These are phyloP conservation scores for Cacoxenus indagator DNA, from an alignment of 2,888 invertebrate species.

Conservation along the genomic window DNA sequence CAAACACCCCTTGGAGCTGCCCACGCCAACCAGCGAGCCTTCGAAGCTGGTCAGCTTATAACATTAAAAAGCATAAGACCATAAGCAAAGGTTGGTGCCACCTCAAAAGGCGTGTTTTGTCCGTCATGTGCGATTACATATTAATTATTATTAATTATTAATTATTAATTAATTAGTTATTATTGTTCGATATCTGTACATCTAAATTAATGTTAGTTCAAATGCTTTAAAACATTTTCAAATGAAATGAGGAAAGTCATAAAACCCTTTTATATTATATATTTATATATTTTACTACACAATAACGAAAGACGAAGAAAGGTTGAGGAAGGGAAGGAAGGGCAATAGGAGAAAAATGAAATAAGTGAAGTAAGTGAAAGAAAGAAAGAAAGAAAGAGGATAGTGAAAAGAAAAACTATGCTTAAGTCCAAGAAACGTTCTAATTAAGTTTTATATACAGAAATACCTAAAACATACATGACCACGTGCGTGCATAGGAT, in stretches of 20 bases:
- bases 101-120: slow-evolving; percentile 1
- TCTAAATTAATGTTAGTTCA: slow-evolving; percentile 17
- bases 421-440: slow-evolving; percentile 10
- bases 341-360: too few relatives aligned
- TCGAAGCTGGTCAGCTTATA: slow-evolving; percentile 89
- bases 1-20: slow-evolving; percentile 79
- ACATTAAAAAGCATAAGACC: slow-evolving; percentile 64
- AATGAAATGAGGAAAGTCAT: slow-evolving; percentile 17
- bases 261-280: slow-evolving; percentile 14
- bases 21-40: slow-evolving; percentile 80
- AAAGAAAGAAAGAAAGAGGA: background rate
- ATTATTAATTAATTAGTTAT: slow-evolving; percentile 4
- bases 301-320: background rate
- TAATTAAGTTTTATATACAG: background rate
- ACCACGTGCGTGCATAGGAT: slow-evolving; percentile 13
- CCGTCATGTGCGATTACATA: background rate
- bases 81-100: slow-evolving; percentile 42
- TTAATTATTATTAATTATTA: background rate
- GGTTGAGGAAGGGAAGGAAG: background rate
- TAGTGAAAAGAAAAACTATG: background rate
- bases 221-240: slow-evolving; percentile 18
- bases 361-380: too few relatives aligned
- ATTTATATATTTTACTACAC: background rate
- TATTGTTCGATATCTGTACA: slow-evolving; percentile 1
- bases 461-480: slow-evolving; percentile 19